Percentiles rank a stretch among this genome's conserved stretches.
These are phyloP conservation scores for Silurus asotus DNA, from an alignment of 2,113 vertebrate genomes.

Conservation along the genomic window DNA sequence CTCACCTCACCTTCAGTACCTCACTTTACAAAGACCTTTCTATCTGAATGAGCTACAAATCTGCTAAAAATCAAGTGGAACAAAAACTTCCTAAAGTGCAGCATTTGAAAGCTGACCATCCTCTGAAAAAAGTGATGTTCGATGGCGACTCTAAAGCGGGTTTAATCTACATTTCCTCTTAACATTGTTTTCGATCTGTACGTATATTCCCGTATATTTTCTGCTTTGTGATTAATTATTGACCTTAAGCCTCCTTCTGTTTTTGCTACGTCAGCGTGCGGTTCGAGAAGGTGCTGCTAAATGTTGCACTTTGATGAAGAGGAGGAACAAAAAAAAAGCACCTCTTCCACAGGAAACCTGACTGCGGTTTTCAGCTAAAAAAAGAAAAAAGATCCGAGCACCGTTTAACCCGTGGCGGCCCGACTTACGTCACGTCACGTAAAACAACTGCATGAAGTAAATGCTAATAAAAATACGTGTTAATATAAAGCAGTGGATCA, in stretches of 20 bases:
- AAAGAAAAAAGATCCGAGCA: background rate
- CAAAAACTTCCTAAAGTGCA: no score
- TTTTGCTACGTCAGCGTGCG: background rate
- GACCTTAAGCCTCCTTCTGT: background rate
- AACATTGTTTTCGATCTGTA: no score
- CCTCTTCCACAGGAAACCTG: background rate
- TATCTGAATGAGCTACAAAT: no score
- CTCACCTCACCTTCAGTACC: no score
- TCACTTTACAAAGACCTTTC: no score
- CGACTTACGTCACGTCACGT: background rate
- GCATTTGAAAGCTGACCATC: no score
- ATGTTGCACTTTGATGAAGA: background rate
- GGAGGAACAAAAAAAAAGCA: background rate
- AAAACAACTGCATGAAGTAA: background rate
- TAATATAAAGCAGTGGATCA: background rate
- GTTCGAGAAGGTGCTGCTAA: background rate
- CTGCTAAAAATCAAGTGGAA: no score
- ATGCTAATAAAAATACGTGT: background rate
- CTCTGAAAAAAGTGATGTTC: no score
- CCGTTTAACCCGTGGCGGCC: background rate
- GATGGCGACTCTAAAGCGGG: no score
- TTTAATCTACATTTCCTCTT: no score
- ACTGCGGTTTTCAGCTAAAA: background rate
- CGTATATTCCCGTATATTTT: no score
- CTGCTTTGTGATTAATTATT: background rate